Percentiles rank a stretch among this genome's conserved stretches.
Evolutionary conservation across 2,797 vertebrate genomes (phyloP).

Genomic region (Pagetopsis macropterus): DNA sequence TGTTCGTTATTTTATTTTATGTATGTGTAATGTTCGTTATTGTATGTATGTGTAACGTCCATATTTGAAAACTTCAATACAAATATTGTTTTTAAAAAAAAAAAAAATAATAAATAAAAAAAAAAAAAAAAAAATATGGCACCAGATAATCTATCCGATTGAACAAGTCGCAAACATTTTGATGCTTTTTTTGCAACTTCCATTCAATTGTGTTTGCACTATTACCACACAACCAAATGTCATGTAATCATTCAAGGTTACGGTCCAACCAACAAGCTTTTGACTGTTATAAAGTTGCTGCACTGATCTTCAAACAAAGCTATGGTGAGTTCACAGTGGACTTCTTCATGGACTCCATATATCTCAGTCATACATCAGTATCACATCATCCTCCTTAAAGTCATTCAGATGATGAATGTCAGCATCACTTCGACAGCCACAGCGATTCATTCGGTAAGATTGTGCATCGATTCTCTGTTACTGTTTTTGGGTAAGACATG

Average conservation of each 20-base stretch:
- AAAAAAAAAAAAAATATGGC: not conserved
- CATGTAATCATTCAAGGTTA: not conserved
- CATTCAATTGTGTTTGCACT: not conserved
- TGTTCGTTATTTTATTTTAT: no score
- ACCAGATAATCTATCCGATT: not conserved
- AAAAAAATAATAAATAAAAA: no score
- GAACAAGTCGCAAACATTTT: not conserved
- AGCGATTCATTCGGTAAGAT: conserved; percentile 19
- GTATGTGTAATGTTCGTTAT: no score
- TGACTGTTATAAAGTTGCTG: no score
- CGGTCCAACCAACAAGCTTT: not conserved
- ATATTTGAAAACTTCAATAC: no score
- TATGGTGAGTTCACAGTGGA: not conserved
- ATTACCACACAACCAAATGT: not conserved
- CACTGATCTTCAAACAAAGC: not conserved
- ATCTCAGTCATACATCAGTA: not conserved
- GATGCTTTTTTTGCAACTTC: not conserved
- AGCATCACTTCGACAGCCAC: conserved; percentile 2
- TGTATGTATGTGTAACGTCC: no score
- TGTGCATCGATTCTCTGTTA: conserved; percentile 17
- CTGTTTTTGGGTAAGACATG: conserved; percentile 1
- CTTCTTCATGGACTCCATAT: not conserved
- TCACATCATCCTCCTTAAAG: not conserved
- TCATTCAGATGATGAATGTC: not conserved
- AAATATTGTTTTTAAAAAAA: no score